These are phyloP conservation scores for Aix galericulata DNA, from an alignment of 2,113 vertebrate species.

Conservation along the genomic window DNA sequence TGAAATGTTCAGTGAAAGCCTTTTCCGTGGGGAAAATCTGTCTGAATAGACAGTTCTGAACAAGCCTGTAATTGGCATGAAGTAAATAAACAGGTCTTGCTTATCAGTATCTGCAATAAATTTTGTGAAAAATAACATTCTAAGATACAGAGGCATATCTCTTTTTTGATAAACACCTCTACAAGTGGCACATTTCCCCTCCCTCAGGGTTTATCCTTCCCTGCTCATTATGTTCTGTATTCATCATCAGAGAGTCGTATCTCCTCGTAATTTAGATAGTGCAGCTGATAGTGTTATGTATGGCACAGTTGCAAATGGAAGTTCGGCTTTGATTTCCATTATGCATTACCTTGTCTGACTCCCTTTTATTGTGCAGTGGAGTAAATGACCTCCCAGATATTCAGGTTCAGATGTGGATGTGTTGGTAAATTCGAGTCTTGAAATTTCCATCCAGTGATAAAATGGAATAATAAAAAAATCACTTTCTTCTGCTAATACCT, in stretches of 20 bases:
- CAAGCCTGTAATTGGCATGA: neutral
- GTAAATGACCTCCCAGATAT: constrained; percentile 60
- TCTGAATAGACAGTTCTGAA: neutral
- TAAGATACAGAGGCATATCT: constrained; percentile 23
- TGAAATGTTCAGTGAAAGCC: neutral
- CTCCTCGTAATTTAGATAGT: constrained; percentile 27
- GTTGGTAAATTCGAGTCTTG: constrained; percentile 50
- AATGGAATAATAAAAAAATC: constrained; percentile 49
- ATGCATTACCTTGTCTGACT: constrained; percentile 41
- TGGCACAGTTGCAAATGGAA: neutral
- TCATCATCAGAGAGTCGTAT: constrained; percentile 27
- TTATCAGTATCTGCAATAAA: constrained; percentile 27
- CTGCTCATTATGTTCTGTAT: constrained; percentile 18
- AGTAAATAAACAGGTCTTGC: constrained; percentile 42
- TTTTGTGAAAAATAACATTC: constrained; percentile 33
- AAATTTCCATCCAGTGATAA: constrained; percentile 58
- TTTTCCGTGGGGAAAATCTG: constrained; percentile 23
- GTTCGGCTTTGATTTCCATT: constrained; percentile 58
- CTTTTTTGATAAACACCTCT: constrained; percentile 41
- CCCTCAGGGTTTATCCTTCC: constrained; percentile 22
- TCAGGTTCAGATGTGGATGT: constrained; percentile 31
- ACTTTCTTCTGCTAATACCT: constrained; percentile 54
- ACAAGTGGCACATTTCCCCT: constrained; percentile 38
- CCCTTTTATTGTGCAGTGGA: constrained; percentile 19
- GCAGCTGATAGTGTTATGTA: neutral